Base-by-base conservation (phyloP, 2,113 vertebrate species). In the Polypterus bichir region DNA sequence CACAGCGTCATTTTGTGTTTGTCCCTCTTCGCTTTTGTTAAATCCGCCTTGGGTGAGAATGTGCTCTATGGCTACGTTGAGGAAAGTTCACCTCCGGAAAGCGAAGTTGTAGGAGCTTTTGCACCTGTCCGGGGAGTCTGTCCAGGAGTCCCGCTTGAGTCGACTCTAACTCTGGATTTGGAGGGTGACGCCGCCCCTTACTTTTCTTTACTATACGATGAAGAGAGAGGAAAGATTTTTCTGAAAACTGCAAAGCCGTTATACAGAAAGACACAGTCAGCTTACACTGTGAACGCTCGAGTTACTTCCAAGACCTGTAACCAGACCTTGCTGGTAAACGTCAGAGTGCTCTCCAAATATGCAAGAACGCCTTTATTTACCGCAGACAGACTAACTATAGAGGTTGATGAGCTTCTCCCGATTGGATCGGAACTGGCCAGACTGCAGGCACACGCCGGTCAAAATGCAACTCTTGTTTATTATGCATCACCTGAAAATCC, bases 271-370 rank as follows among this genome's bases (percentile, higher is more conserved):
- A 73, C 76, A 11, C 81, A 78, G 4, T 68, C 83, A 6, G 72
- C 64, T 65, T 87, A 87, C 70, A 60, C 68, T 60, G 66, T 90
- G 61, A 57, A 9, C 9, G 71, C 79, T 64, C 63, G 70, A 54
- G 65, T 74, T 54, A 66, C 78, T 9, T 58, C 48, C 48, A 44
- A 48, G 45, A 62, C n/a, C 2, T 81, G 78, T 49, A 48, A 53
- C 3, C 61, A 66, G 59, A 44, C 69, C 6, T 72, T 71, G 11
- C 57, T 60, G 7, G 46, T 90, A 2, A 73, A 73, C 60, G 74
- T 88, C 2, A 73, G 84, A 4, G 78, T 88, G 45, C 65, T 80
- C 48, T 82, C 85, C 71, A 60, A 67, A 58, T 88, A 88, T 69
- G 85, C 83, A 73, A 86, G 82, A 66, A 66, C 62, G 2, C 86